These are phyloP conservation scores for Ceratoteleas bidentatus DNA, from an alignment of 1,140 invertebrate genomes.

Conservation along the genomic window DNA sequence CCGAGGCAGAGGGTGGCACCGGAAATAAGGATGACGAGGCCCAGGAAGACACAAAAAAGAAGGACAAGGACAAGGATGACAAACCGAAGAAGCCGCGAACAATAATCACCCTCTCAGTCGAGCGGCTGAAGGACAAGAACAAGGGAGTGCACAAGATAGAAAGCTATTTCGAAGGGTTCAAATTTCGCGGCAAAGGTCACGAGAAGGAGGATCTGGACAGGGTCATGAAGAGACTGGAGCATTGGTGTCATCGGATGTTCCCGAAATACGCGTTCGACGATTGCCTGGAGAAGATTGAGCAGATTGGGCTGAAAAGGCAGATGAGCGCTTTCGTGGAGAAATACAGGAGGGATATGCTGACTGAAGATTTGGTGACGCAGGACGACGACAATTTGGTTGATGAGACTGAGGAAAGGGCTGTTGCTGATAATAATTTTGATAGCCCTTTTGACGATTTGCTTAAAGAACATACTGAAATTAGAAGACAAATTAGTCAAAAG, in stretches of 20 bases:
- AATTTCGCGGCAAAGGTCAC: constrained; percentile 91
- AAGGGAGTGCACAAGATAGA: constrained; percentile 90
- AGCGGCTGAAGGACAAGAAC: constrained; percentile 85
- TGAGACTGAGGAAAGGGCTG: constrained; percentile 61
- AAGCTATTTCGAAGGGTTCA: constrained; percentile 90
- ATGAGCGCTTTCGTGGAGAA: constrained; percentile 84
- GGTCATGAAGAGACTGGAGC: constrained; percentile 91
- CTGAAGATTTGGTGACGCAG: constrained; percentile 60
- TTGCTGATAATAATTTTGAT: constrained; percentile 78
- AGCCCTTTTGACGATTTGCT: constrained; percentile 82
- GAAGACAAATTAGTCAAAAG: constrained; percentile 46
- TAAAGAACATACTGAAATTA: constrained; percentile 76
- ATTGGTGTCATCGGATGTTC: constrained; percentile 95
- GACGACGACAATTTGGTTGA: constrained; percentile 52
- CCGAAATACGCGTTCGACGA: constrained; percentile 94
- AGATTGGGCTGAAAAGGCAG: constrained; percentile 88
- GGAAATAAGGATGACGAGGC: constrained; percentile 2
- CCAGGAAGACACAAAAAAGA: neutral
- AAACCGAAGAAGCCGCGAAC: constrained; percentile 13
- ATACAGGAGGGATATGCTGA: constrained; percentile 84
- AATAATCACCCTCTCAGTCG: constrained; percentile 71
- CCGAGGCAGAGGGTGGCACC: neutral
- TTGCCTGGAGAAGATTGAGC: constrained; percentile 90
- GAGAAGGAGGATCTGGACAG: constrained; percentile 91
- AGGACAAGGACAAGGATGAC: constrained; percentile 41